phyloP scores from a whole-genome alignment of 2,113 vertebrate species.

The Isichthys henryi region DNA sequence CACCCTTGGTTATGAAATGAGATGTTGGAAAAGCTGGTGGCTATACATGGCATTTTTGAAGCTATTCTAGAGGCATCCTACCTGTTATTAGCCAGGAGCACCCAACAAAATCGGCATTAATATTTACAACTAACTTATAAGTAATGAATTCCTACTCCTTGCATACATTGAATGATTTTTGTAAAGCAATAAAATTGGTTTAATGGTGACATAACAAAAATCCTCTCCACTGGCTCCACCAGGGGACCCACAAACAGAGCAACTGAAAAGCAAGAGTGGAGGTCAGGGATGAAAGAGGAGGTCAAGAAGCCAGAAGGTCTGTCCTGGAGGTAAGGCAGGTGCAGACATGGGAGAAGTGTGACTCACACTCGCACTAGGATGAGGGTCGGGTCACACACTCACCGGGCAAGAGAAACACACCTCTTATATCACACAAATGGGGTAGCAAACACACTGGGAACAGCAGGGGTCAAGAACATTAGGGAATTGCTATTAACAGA shows the following conservation, averaged over 20 bases:
- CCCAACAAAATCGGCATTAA: neutral
- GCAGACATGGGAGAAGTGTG: neutral
- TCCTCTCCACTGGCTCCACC: neutral
- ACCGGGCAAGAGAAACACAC: neutral
- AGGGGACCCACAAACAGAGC: neutral
- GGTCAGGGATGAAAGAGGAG: neutral
- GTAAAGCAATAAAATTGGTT: neutral
- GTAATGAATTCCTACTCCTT: neutral
- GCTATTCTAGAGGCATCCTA: neutral
- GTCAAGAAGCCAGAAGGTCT: neutral
- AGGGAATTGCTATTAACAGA: neutral
- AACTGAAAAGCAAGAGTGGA: neutral
- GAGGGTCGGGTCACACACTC: neutral
- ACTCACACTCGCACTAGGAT: neutral
- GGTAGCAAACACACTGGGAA: neutral
- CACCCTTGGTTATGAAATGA: too few relatives aligned
- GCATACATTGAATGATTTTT: neutral
- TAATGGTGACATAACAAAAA: neutral
- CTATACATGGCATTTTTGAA: neutral
- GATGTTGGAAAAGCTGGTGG: neutral
- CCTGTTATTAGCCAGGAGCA: neutral
- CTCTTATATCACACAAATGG: neutral
- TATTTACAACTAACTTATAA: neutral
- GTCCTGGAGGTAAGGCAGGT: neutral
- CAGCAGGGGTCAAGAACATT: neutral